Evolutionary conservation across 2,797 vertebrate species (phyloP), one percentile per base, ranked within the genome.

Genomic region (Sebastolobus altivelis): DNA sequence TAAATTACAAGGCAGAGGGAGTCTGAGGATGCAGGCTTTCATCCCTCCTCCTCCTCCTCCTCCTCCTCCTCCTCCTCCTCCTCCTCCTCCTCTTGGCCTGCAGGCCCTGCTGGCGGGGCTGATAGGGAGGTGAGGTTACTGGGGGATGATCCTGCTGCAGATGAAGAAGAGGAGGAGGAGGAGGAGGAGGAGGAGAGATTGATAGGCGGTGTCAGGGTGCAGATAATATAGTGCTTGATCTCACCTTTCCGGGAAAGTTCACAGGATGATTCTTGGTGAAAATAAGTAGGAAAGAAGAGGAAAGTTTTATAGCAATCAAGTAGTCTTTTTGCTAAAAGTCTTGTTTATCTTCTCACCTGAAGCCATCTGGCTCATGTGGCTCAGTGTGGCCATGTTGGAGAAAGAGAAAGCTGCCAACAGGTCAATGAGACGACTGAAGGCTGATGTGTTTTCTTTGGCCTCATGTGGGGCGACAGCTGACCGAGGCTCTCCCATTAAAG

Each of bases 1-100:
- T 83, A 94, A 94, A 94, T 94, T 92, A 94, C 86, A 94, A 90
- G 88, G 89, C 83, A 89, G 79, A 77, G 58, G 69, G 79, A 87
- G 87, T 82, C 87, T 89, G 89, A 79, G 68, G 87, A 81, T 73
- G 72, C 68, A 78, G 59, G 75, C 85, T 88, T 83, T 88, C 83
- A 86, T 82, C 85, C 89, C 63, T 31, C 29, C 29, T 25, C 55
- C 49, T 52, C 5, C 18, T 22, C 52, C 9, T 8, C 52, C 52
- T 25, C 52, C 52, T 55, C n/a, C 1, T 22, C 52, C 9, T 22
- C 52, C 52, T 46, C 43, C 43, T 46, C 43, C 18, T 46, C 43
- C 16, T 46, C 37, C 37, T 73, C 35, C 60, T 72, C 14, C 79
- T 81, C 54, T 46, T n/a, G 73, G 79, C 84, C 88, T 87, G 84